Evolutionary conservation across 2,797 vertebrate genomes (phyloP).

Genomic region (Rhabdomys pumilio): DNA sequence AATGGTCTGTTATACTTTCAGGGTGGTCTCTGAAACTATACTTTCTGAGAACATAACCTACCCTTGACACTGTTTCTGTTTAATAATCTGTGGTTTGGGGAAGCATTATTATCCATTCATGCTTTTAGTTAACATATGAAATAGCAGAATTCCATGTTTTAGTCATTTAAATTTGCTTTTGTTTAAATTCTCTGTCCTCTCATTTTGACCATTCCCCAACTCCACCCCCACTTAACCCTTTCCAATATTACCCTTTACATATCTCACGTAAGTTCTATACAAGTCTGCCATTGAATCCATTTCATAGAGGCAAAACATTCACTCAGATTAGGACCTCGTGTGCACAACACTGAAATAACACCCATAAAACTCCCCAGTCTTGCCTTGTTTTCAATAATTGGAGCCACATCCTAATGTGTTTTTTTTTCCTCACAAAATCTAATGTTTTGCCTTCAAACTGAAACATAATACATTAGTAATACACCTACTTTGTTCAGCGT

Average conservation of each 20-base stretch:
- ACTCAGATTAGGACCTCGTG: not conserved
- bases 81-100: not conserved
- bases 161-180: not conserved
- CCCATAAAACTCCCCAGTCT: not conserved
- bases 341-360: not conserved
- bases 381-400: not conserved
- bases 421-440: not conserved
- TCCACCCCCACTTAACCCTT: not conserved
- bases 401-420: rapidly evolving
- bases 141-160: not conserved
- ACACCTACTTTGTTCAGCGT: not conserved
- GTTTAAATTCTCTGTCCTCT: not conserved
- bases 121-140: not conserved
- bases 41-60: not conserved
- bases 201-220: not conserved
- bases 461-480: not conserved
- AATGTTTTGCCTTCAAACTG: not conserved
- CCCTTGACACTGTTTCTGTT: not conserved
- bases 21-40: not conserved
- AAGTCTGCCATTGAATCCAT: not conserved
- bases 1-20: not conserved
- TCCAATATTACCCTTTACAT: not conserved
- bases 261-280: not conserved
- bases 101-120: not conserved
- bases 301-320: not conserved